Base-by-base conservation (phyloP, 2,888 invertebrate species). In the Rhagium mordax region DNA sequence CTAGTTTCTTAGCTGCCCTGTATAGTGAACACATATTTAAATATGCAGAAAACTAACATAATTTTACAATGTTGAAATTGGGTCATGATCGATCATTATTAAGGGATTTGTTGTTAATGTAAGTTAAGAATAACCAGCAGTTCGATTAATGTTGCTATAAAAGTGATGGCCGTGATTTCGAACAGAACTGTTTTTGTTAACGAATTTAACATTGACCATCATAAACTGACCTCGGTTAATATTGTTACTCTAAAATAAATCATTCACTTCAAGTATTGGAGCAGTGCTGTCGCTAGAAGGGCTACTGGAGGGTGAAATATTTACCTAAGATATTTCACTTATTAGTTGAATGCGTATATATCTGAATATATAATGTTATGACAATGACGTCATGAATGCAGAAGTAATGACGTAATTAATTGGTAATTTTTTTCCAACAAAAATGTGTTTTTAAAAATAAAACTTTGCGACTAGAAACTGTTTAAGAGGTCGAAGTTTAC, bases 171-270 rank as follows among this genome's bases (percentile, higher is more conserved):
- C 79, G 68, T 79, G 79, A 74, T 49, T 78, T 74, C 41, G 72
- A 74, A 60, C 41, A 60, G 66, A 74, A 78, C 68, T 78, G 76
- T 79, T 79, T 75, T 79, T 77, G 76, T 76, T 74, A 77, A 78
- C 21, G 72, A 72, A 72, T 77, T 77, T 79, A 81, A 79, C 81
- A 81, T 79, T 81, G 81, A 81, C 81, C 81, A 79, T 81, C 79
- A 79, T 74, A 78, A 71, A 60, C 27, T 59, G 69, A 72, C 76
- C 76, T 76, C 70, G 76, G 51, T 48, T 47, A 47, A 47, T 61
- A 41, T 61, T 33, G 1, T 13, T 33, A 33, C 13, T 33, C 13
- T 33, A 13, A 13, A 41, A 41, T 1, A 13, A 41, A 41, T 41
- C n/a, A 41, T 41, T 41, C n/a, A 41, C 13, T 13, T 3, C 13